Percentiles rank a stretch among this genome's conserved stretches.
phyloP scores from a whole-genome alignment of 2,797 vertebrate genomes.

The Oreortyx pictus region DNA sequence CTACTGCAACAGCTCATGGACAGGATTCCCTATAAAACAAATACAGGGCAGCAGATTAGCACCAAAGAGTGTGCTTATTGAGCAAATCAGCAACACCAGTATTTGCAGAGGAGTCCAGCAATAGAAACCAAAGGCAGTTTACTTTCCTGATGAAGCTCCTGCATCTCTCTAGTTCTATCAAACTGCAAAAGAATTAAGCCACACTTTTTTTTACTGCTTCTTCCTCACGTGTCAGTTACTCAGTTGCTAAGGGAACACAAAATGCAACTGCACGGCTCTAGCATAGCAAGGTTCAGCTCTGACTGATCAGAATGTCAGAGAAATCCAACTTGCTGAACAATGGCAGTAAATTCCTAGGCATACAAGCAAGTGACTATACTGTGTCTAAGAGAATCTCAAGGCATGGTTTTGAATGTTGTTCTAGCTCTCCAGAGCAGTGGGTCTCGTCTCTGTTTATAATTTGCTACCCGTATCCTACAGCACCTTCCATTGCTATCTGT shows the following conservation, averaged over 20 bases:
- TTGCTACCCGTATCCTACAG: not conserved
- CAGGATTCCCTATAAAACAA: not conserved
- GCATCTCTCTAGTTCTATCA: conserved; percentile 23
- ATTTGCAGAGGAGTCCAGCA: not conserved
- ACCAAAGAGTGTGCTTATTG: not conserved
- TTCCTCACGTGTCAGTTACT: conserved; percentile 50
- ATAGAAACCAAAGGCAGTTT: not conserved
- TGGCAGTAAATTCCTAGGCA: not conserved
- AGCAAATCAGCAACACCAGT: not conserved
- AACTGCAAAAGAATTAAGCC: conserved; percentile 48
- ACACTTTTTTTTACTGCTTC: conserved; percentile 41
- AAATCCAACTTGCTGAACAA: not conserved
- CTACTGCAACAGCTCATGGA: not conserved
- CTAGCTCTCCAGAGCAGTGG: not conserved
- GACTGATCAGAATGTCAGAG: not conserved
- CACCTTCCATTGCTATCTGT: not conserved
- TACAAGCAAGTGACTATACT: not conserved
- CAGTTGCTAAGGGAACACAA: conserved; percentile 61
- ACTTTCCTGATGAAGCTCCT: not conserved
- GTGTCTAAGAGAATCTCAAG: not conserved
- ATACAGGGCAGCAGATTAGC: not conserved
- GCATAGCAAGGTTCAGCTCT: conserved; percentile 14
- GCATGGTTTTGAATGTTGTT: not conserved
- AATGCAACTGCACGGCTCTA: conserved; percentile 30
- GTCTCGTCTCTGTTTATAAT: not conserved